Conservation (phyloP, 2,113 vertebrate genomes). For the Camelus bactrianus region DNA sequence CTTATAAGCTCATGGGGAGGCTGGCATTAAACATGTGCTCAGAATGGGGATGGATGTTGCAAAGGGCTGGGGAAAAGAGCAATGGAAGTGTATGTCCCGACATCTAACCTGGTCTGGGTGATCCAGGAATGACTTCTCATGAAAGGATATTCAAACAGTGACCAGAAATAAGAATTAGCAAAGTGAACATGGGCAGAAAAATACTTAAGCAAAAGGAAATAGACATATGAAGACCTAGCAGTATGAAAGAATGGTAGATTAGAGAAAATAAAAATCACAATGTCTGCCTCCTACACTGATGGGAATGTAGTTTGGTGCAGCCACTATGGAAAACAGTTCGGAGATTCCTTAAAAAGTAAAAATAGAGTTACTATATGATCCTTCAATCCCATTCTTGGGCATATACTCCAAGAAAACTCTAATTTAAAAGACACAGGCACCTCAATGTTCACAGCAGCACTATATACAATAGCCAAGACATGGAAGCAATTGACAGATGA, state of each 20-base stretch:
- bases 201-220: not conserved
- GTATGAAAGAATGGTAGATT: not conserved
- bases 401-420: no score
- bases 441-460: no score
- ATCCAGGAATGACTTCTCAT: not conserved
- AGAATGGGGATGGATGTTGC: not conserved
- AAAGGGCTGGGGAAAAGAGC: not conserved
- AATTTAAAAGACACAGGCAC: no score
- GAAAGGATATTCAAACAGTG: not conserved
- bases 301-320: no score
- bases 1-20: not conserved
- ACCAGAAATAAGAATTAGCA: not conserved
- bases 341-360: no score
- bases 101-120: not conserved
- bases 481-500: no score
- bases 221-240: not conserved
- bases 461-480: no score
- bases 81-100: not conserved
- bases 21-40: not conserved
- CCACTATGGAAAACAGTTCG: no score
- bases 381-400: no score
- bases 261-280: not conserved
- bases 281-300: not conserved
- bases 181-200: not conserved
- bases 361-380: no score